Percentiles rank a stretch among this genome's conserved stretches.
Conservation (phyloP, 2,888 invertebrate species). For the Boloria euphrosyne region DNA sequence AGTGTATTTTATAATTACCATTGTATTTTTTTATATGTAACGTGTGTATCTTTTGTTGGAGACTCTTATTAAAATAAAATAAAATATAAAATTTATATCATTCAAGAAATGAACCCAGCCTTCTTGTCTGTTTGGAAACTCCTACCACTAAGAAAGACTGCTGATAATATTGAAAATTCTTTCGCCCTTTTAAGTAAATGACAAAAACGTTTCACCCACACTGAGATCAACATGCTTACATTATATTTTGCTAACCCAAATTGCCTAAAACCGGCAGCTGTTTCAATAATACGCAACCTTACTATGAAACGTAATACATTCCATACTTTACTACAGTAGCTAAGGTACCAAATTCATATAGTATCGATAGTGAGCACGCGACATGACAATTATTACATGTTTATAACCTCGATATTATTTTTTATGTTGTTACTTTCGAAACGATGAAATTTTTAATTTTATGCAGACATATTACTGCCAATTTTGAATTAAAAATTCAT, state of each 20-base stretch:
- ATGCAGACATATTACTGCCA: no score
- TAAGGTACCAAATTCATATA: neutral
- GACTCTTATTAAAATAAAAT: no score
- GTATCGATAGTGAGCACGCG: neutral
- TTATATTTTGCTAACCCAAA: neutral
- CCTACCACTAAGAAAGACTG: neutral
- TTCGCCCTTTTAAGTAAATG: neutral
- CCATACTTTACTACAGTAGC: neutral
- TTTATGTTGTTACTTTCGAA: no score
- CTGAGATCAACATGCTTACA: conserved; percentile 6
- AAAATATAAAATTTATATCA: no score
- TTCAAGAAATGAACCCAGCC: no score
- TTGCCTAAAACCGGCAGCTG: conserved; percentile 7
- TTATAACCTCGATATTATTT: no score
- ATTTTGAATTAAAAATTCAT: no score
- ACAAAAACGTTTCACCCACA: neutral
- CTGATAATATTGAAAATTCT: neutral
- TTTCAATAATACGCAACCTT: conserved; percentile 7
- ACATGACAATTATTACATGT: neutral
- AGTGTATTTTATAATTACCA: no score
- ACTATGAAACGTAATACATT: neutral
- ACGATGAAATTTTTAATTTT: no score
- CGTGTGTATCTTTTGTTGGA: no score
- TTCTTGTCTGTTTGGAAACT: neutral
- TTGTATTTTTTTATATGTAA: no score